A percentile compares a stretch with the other conserved stretches of the same genome.
phyloP scores from a whole-genome alignment of 2,888 invertebrate species.

The Thereva unica region DNA sequence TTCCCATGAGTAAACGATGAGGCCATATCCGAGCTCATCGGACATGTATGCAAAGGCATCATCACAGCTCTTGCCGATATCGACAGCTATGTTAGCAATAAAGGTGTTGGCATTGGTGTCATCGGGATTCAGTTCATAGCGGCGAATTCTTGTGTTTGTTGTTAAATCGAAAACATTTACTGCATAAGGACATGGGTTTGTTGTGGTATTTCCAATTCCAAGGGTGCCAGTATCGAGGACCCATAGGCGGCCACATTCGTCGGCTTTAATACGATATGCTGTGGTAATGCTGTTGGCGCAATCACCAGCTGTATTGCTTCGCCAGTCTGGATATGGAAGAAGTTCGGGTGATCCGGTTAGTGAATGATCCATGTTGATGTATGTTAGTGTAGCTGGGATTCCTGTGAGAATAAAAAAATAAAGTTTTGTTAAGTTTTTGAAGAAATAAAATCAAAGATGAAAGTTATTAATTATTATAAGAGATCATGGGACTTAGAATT shows the following conservation, averaged over 20 bases:
- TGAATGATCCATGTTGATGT: conserved; percentile 70
- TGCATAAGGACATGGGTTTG: conserved; percentile 79
- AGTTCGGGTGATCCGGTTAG: conserved; percentile 73
- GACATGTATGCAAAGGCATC: conserved; percentile 80
- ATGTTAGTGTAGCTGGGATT: conserved; percentile 80
- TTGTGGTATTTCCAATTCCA: conserved; percentile 76
- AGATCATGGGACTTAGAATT: no score
- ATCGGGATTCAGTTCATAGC: conserved; percentile 70
- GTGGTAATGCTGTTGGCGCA: conserved; percentile 76
- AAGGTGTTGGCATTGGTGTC: conserved; percentile 78
- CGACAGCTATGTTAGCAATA: conserved; percentile 85
- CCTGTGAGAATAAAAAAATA: conserved; percentile 59
- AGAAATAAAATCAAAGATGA: no score
- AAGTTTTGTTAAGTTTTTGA: no score
- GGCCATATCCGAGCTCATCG: conserved; percentile 80
- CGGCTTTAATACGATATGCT: conserved; percentile 78
- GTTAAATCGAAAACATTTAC: conserved; percentile 76
- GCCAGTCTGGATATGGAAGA: conserved; percentile 78
- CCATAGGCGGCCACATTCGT: conserved; percentile 80
- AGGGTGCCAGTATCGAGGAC: conserved; percentile 82
- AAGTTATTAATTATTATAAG: no score
- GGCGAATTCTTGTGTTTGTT: conserved; percentile 71
- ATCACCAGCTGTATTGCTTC: conserved; percentile 74
- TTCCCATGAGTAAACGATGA: conserved; percentile 78
- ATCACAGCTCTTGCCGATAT: conserved; percentile 73